Base-by-base conservation (phyloP, 2,888 invertebrate genomes). In the Herminia tarsipennalis region DNA sequence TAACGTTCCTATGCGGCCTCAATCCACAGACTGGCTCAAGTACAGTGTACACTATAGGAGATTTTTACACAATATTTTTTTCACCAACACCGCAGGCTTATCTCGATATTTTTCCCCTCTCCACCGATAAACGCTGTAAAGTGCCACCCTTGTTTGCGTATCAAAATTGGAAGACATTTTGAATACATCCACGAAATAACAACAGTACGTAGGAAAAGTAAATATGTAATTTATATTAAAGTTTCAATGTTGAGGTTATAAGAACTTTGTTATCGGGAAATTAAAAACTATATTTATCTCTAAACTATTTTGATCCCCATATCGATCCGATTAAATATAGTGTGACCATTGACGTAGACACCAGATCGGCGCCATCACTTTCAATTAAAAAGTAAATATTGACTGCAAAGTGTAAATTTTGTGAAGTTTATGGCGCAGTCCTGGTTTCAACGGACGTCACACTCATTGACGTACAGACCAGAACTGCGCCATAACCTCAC, bases 161-260 rank as follows among this genome's bases (percentile, higher is more conserved):
- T 40, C 47, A 60, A 59, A 64, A 56, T 64, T 56, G 47, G 38
- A 41, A 25, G 38, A 36, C 24, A 34, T 45, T 46, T 30, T 46
- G 44, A 39, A 51, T 47, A 42, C 20, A 9, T 33, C 18, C 24
- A 37, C 30, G 10, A 21, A 18, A 36, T 18, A 18, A 13, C 13
- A 14, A n/a, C 10, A 8, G n/a, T 35, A 35, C 16, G 22, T 34
- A 22, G 22, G 2, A 6, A 16, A 25, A 16, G 9, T 8, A 2
- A 24, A 24, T 8, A 13, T 20, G 6, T 12, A 32, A 32, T 9
- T 10, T 13, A 20, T 3, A 10, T 32, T 32, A 10, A n/a, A n/a
- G n/a, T 20, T 25, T 1, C 2, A 25, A 25, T 10, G 12, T 1
- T 2, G 6, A 25, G 10, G n/a, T 5, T 9, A 10, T 0, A 5